Conservation (phyloP, 2,113 vertebrate species). For the Prionailurus bengalensis region DNA sequence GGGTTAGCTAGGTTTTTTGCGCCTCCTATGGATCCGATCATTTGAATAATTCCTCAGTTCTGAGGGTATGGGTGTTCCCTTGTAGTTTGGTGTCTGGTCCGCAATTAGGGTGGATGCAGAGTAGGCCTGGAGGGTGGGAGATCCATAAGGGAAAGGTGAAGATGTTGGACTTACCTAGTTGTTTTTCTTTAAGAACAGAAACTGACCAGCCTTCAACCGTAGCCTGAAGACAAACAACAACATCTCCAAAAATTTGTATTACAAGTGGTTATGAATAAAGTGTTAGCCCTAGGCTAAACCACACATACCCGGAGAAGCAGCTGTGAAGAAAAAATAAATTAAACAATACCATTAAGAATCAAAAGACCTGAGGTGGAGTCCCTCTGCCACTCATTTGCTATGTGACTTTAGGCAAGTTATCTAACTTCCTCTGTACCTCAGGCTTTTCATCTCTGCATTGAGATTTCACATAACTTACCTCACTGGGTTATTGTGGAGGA, state of each 20-base stretch:
- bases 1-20: neutral
- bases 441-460: neutral
- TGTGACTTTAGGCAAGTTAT: constrained; percentile 4
- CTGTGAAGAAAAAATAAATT: neutral
- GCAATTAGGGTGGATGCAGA: neutral
- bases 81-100: neutral
- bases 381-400: neutral
- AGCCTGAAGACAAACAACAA: neutral
- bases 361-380: neutral
- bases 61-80: neutral
- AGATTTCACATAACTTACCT: constrained; percentile 26
- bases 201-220: neutral
- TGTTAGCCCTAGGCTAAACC: neutral
- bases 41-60: neutral
- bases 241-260: neutral
- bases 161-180: neutral
- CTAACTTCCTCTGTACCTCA: neutral
- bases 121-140: neutral
- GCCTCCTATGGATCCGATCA: neutral
- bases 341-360: neutral
- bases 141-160: neutral
- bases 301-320: neutral
- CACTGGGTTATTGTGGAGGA: neutral
- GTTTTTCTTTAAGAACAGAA: neutral
- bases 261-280: neutral